phyloP scores from a whole-genome alignment of 1,140 invertebrate genomes.

The Dinoponera quadriceps region DNA sequence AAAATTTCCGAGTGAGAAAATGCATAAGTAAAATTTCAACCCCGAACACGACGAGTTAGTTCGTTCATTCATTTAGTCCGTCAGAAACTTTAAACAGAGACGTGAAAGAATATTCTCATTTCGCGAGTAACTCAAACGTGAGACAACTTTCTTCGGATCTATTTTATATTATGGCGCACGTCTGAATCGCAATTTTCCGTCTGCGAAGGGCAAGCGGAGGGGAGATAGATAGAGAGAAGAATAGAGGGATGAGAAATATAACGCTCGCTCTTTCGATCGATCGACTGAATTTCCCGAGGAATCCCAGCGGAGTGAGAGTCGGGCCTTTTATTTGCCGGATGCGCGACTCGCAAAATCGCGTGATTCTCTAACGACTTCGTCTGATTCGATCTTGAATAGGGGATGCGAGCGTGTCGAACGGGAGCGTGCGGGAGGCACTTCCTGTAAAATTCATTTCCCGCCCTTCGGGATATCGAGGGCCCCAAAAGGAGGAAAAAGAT shows the following conservation, averaged over 20 bases:
- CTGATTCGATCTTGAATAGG: conserved; percentile 56
- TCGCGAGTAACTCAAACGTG: not conserved
- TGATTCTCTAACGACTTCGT: conserved; percentile 56
- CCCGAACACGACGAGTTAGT: no score
- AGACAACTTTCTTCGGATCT: not conserved
- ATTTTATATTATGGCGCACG: not conserved
- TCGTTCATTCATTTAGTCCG: no score
- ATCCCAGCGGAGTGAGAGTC: not conserved
- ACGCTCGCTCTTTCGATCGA: conserved; percentile 8
- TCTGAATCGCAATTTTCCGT: conserved; percentile 44
- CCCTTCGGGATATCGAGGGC: conserved; percentile 35
- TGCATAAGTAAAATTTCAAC: no score
- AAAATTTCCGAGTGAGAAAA: no score
- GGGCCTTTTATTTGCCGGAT: conserved; percentile 51
- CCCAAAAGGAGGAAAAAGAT: conserved; percentile 29
- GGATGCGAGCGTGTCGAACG: not conserved
- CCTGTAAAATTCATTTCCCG: conserved; percentile 52
- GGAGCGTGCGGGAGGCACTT: not conserved
- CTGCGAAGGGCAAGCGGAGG: not conserved
- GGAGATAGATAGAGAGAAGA: no score
- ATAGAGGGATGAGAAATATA: not conserved
- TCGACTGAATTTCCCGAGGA: conserved; percentile 54
- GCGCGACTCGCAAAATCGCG: conserved; percentile 34
- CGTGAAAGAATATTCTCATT: no score
- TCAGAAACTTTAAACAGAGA: no score